Conservation (phyloP, 2,113 vertebrate genomes). For the Eleginops maclovinus region DNA sequence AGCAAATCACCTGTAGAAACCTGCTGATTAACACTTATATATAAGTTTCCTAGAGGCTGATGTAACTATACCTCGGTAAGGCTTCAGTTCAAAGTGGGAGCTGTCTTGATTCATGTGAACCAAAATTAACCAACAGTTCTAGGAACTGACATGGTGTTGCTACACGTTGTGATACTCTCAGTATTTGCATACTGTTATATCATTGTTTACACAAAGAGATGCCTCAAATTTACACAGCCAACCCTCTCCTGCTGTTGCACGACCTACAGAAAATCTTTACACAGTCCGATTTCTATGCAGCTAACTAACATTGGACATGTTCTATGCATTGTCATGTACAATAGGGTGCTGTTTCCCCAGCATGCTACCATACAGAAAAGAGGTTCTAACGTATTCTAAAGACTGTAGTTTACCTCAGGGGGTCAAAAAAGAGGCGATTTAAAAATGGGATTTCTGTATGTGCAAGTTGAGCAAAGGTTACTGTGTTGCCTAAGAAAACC, state of each 20-base stretch:
- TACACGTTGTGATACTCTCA: slow-evolving; percentile 62
- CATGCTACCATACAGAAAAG: neutral
- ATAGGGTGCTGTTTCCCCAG: neutral
- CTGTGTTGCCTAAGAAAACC: slow-evolving; percentile 66
- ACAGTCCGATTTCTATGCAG: slow-evolving; percentile 13
- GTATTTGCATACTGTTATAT: slow-evolving; percentile 78
- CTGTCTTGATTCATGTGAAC: slow-evolving; percentile 41
- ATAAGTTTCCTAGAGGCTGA: neutral
- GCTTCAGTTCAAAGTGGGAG: slow-evolving; percentile 23
- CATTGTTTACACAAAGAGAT: slow-evolving; percentile 79
- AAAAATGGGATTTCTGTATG: slow-evolving; percentile 34
- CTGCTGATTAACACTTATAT: neutral
- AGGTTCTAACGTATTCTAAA: slow-evolving; percentile 13
- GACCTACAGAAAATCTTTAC: neutral
- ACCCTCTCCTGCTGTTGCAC: slow-evolving; percentile 53
- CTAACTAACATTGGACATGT: neutral
- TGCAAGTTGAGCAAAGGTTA: slow-evolving; percentile 65
- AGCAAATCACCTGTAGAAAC: neutral
- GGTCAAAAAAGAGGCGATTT: slow-evolving; percentile 40
- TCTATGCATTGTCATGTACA: neutral
- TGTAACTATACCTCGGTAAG: neutral
- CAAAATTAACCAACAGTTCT: slow-evolving; percentile 74
- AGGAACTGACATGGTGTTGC: slow-evolving; percentile 62
- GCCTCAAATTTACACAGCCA: slow-evolving; percentile 64
- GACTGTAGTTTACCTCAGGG: neutral